A percentile compares a stretch with the other conserved stretches of the same genome.
phyloP scores from a whole-genome alignment of 2,888 invertebrate genomes.

The Muschampia plurimacula region DNA sequence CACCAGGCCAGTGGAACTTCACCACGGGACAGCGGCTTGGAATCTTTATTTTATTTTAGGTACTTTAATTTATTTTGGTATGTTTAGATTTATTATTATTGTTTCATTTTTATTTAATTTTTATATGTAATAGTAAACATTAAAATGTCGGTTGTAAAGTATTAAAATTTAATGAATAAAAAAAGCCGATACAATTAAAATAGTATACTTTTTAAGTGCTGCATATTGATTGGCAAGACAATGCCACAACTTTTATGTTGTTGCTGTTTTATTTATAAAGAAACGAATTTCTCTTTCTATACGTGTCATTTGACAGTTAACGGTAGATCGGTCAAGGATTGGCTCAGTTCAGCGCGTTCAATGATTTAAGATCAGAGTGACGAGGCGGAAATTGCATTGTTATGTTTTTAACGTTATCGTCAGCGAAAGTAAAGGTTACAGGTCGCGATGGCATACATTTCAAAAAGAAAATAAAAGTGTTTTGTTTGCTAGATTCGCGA shows the following conservation, averaged over 20 bases:
- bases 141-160: no score
- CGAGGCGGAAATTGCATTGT: slow-evolving; percentile 61
- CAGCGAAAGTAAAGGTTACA: slow-evolving; percentile 74
- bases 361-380: slow-evolving; percentile 66
- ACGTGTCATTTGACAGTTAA: slow-evolving; percentile 12
- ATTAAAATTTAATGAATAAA: no score
- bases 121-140: no score
- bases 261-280: slow-evolving; percentile 22
- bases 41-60: no score
- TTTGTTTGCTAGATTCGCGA: slow-evolving; percentile 6
- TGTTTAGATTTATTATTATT: no score
- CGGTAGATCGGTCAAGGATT: slow-evolving; percentile 58
- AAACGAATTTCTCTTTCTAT: slow-evolving; percentile 50
- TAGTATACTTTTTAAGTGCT: neutral
- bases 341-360: slow-evolving; percentile 28
- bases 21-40: no score
- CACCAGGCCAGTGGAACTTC: no score
- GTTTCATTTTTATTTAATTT: no score
- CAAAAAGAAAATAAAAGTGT: slow-evolving; percentile 47
- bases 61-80: no score
- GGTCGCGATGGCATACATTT: slow-evolving; percentile 55
- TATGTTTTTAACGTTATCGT: slow-evolving; percentile 51
- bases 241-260: neutral
- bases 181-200: neutral
- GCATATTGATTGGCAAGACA: slow-evolving; percentile 46